Evolutionary conservation across 2,888 invertebrate genomes (phyloP).

Genomic region (Callosobruchus maculatus): DNA sequence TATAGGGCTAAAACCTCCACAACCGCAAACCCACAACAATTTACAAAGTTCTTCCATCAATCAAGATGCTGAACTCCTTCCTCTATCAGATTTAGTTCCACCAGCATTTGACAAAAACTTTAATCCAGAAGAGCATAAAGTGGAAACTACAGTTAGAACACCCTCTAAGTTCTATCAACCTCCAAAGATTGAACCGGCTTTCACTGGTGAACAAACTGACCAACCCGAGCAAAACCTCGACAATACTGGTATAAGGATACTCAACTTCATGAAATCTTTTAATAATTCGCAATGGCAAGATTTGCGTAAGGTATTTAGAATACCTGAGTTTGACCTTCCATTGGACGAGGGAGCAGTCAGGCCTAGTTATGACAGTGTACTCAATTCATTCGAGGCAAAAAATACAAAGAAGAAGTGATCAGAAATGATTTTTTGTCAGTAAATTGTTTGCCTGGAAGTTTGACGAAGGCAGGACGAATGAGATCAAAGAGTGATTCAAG

Average conservation of each 20-base stretch:
- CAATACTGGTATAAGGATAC: slow-evolving; percentile 18
- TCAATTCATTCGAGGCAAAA: slow-evolving; percentile 44
- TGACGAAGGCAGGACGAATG: no score
- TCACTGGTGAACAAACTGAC: slow-evolving; percentile 11
- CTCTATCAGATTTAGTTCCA: background rate
- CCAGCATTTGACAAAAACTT: background rate
- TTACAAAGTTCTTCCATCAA: background rate
- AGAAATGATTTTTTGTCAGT: background rate
- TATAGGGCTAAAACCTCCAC: slow-evolving; percentile 28
- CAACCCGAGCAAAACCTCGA: slow-evolving; percentile 11
- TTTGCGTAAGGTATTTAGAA: slow-evolving; percentile 41
- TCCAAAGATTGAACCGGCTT: slow-evolving; percentile 27
- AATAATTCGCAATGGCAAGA: slow-evolving; percentile 38
- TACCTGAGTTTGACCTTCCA: slow-evolving; percentile 49
- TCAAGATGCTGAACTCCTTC: background rate
- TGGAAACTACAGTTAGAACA: slow-evolving; percentile 7
- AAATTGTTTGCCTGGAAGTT: background rate
- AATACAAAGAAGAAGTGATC: slow-evolving; percentile 3
- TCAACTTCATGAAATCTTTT: slow-evolving; percentile 29
- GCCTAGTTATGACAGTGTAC: slow-evolving; percentile 43
- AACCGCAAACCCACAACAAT: background rate
- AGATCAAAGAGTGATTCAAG: no score
- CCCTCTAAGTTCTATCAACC: slow-evolving; percentile 33
- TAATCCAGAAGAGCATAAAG: background rate
- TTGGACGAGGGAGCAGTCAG: slow-evolving; percentile 38